Conservation (phyloP, 2,113 vertebrate genomes). For the Channa argus region DNA sequence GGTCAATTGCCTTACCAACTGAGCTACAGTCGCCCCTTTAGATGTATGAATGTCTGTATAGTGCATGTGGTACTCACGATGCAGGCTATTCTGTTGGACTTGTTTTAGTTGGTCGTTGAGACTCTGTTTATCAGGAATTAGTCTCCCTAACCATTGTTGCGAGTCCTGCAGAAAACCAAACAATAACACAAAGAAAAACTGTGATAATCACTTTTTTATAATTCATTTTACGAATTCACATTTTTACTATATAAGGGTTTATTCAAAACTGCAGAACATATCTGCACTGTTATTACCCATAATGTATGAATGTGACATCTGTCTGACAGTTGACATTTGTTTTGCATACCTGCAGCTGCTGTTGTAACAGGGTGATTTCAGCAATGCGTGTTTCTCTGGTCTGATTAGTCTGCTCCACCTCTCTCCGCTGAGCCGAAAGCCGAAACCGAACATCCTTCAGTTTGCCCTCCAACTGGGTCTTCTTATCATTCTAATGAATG, state of each 20-base stretch:
- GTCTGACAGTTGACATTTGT: rapidly evolving
- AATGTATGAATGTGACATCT: neutral
- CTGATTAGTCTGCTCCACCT: conserved; percentile 97
- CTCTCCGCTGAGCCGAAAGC: conserved; percentile 91
- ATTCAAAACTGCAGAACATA: neutral
- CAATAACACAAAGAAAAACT: neutral
- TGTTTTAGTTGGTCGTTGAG: conserved; percentile 97
- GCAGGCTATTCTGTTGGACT: conserved; percentile 96
- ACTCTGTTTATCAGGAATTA: conserved; percentile 96
- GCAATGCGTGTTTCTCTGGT: conserved; percentile 93
- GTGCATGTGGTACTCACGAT: conserved; percentile 85
- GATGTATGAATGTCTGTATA: neutral
- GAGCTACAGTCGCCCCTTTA: no score
- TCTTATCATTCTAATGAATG: conserved; percentile 91
- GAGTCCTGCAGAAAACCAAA: conserved; percentile 86
- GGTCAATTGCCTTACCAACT: no score
- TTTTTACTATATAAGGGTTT: no score
- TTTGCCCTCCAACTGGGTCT: conserved; percentile 94
- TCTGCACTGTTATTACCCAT: no score
- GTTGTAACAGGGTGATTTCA: conserved; percentile 95
- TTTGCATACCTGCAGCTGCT: conserved; percentile 91
- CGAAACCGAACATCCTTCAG: conserved; percentile 95
- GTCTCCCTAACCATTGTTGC: conserved; percentile 94
- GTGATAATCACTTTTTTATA: neutral
- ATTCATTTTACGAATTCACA: no score